A percentile compares a stretch with the other conserved stretches of the same genome.
These are phyloP conservation scores for Lysandra coridon DNA, from an alignment of 2,888 invertebrate genomes.

Conservation along the genomic window DNA sequence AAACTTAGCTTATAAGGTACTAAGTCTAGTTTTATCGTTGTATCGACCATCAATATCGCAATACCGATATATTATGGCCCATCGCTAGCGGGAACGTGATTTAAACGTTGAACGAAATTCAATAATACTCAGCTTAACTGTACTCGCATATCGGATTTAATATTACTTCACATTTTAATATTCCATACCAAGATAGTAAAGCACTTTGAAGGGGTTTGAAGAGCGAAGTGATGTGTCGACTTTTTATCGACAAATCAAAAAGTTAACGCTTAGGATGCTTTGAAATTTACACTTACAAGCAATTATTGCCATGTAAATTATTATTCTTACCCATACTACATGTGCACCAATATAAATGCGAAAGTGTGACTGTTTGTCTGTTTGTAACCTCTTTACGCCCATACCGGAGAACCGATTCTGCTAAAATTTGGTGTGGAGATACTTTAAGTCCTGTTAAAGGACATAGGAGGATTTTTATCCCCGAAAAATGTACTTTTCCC, in stretches of 20 bases:
- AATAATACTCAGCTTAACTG: conserved; percentile 23
- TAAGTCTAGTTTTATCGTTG: neutral
- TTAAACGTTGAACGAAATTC: conserved; percentile 27
- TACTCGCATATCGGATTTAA: conserved; percentile 19
- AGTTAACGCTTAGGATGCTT: neutral
- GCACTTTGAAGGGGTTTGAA: neutral
- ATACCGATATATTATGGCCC: conserved; percentile 21
- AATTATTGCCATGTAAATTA: too few relatives aligned
- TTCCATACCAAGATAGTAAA: conserved; percentile 24
- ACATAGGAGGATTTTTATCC: too few relatives aligned
- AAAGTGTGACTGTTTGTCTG: too few relatives aligned
- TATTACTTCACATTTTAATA: conserved; percentile 30
- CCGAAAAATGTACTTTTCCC: too few relatives aligned
- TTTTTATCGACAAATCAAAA: neutral
- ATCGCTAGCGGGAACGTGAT: conserved; percentile 19
- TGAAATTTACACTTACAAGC: too few relatives aligned
- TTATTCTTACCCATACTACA: too few relatives aligned
- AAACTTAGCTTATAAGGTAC: neutral
- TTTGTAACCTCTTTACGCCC: too few relatives aligned
- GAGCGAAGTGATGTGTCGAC: conserved; percentile 10
- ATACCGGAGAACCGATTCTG: too few relatives aligned
- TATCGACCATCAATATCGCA: conserved; percentile 28
- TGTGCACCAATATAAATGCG: too few relatives aligned
- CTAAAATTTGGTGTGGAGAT: too few relatives aligned
- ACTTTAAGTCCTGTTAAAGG: too few relatives aligned